Evolutionary conservation across 1,140 invertebrate genomes (phyloP).

Genomic region (Saccostrea echinata): DNA sequence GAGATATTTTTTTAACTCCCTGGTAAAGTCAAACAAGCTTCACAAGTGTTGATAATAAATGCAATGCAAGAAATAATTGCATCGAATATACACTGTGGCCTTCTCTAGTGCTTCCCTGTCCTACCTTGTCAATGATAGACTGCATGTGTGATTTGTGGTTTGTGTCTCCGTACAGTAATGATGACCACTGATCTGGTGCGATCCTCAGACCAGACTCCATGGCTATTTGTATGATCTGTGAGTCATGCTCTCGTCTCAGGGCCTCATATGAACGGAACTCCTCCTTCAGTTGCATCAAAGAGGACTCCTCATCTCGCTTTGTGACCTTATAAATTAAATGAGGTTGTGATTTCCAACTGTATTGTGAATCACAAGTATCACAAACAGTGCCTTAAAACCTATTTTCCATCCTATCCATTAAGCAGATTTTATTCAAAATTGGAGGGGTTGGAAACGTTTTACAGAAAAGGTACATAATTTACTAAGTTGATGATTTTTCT

Average conservation of each 20-base stretch:
- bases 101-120: neutral
- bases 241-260: conserved; percentile 95
- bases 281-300: conserved; percentile 98
- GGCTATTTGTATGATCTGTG: conserved; percentile 92
- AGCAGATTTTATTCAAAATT: no score
- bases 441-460: no score
- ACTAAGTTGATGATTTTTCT: neutral
- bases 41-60: no score
- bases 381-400: no score
- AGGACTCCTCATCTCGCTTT: conserved; percentile 98
- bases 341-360: no score
- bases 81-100: no score
- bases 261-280: conserved; percentile 97
- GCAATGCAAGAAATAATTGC: no score
- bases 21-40: no score
- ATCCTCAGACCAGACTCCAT: conserved; percentile 97
- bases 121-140: conserved; percentile 91
- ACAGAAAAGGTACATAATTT: neutral
- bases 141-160: conserved; percentile 99
- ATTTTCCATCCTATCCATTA: no score
- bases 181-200: conserved; percentile 99
- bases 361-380: no score
- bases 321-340: conserved; percentile 86
- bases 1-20: no score
- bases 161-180: conserved; percentile 96